Evolutionary conservation across 2,888 invertebrate species (phyloP).

Genomic region (Clusia tigrina): DNA sequence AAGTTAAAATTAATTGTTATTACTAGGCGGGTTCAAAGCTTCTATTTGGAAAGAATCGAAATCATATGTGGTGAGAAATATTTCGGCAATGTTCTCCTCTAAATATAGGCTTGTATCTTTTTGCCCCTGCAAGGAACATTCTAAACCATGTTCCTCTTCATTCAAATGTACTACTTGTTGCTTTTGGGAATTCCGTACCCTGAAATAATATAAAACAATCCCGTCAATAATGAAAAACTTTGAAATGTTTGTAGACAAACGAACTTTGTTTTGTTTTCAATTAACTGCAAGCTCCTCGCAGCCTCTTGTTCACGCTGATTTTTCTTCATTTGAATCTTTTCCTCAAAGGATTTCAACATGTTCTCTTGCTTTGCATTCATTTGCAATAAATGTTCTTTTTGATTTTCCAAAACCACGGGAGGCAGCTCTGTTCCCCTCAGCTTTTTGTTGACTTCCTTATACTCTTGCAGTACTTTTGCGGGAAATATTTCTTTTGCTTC

Average conservation of each 20-base stretch:
- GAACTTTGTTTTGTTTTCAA: not conserved
- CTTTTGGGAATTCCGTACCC: not conserved
- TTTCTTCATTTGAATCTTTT: slow-evolving; percentile 17
- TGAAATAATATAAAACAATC: not conserved
- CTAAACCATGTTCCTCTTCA: slow-evolving; percentile 27
- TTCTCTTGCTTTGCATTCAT: slow-evolving; percentile 26
- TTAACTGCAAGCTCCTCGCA: not conserved
- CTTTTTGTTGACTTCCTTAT: slow-evolving; percentile 33
- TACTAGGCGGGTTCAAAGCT: no score
- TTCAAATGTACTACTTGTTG: slow-evolving; percentile 11
- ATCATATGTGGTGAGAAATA: not conserved
- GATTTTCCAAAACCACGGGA: no score
- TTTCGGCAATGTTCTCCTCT: slow-evolving; percentile 28
- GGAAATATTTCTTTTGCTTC: slow-evolving; percentile 38
- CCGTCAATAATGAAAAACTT: not conserved
- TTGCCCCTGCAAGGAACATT: slow-evolving; percentile 33
- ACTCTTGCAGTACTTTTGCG: slow-evolving; percentile 29
- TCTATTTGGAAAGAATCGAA: not conserved
- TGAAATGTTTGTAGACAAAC: not conserved
- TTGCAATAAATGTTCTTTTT: slow-evolving; percentile 12
- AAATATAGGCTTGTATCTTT: slow-evolving; percentile 36
- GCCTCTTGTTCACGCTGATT: no score
- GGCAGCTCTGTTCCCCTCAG: slow-evolving; percentile 13
- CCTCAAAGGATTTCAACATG: slow-evolving; percentile 12
- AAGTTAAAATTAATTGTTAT: no score